phyloP scores from a whole-genome alignment of 2,797 vertebrate genomes.

The Staurois parvus region DNA sequence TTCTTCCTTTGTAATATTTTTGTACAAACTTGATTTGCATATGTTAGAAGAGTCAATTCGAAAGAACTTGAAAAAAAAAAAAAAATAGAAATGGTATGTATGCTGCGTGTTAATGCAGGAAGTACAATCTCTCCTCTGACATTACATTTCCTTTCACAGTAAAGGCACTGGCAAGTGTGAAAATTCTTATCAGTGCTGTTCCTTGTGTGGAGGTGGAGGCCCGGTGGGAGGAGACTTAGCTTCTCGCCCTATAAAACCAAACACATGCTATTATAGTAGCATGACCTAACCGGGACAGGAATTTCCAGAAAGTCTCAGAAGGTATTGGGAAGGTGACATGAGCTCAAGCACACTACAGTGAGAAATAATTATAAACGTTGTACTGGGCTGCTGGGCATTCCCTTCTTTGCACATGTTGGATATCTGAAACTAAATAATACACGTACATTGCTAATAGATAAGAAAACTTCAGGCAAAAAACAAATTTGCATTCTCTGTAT shows the following conservation, averaged over 20 bases:
- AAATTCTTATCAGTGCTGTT: background rate
- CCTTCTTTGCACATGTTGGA: too few species aligned
- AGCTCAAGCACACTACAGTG: background rate
- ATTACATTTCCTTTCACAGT: background rate
- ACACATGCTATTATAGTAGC: constrained; percentile 41
- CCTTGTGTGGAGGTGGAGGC: constrained; percentile 13
- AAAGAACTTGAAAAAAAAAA: too few species aligned
- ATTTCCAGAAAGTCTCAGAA: constrained; percentile 14
- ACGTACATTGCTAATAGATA: too few species aligned
- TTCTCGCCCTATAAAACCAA: constrained; percentile 31
- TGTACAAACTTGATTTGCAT: too few species aligned
- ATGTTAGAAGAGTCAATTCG: too few species aligned
- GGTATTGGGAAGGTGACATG: background rate
- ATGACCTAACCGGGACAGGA: background rate
- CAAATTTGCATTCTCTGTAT: too few species aligned
- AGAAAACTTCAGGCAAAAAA: too few species aligned
- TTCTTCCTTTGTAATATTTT: too few species aligned
- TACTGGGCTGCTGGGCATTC: too few species aligned
- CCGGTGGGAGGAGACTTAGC: constrained; percentile 3
- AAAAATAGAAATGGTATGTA: background rate
- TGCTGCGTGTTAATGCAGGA: background rate
- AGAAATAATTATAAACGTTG: background rate
- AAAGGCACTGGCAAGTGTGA: background rate
- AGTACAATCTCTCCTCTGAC: background rate
- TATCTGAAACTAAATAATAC: too few species aligned